Conservation (phyloP, 2,113 vertebrate species). For the Callipepla squamata region DNA sequence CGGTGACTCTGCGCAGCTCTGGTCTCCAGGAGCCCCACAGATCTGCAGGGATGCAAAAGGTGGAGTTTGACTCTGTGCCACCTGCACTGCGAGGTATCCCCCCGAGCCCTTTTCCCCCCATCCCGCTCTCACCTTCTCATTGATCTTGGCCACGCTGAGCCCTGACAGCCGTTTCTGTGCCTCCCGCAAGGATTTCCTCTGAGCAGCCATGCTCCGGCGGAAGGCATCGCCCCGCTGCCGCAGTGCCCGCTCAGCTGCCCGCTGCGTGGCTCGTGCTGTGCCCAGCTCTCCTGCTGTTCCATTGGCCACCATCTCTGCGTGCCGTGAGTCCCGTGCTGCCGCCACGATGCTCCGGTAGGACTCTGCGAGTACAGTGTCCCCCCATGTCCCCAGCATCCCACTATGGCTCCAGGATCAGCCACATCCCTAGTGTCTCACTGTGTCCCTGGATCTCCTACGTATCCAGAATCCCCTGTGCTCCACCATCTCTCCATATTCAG, state of each 20-base stretch:
- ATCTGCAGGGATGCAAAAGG: constrained; percentile 18
- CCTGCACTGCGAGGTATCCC: rapidly evolving
- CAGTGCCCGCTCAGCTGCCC: constrained; percentile 56
- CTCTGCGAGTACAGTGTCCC: constrained; percentile 67
- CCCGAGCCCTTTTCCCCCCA: rapidly evolving
- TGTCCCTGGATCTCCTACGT: neutral
- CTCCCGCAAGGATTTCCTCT: constrained; percentile 77
- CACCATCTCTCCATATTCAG: neutral
- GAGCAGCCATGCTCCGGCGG: constrained; percentile 56
- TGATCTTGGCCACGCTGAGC: constrained; percentile 49
- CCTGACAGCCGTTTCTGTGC: constrained; percentile 68
- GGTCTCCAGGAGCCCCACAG: constrained; percentile 49
- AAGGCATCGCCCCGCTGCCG: constrained; percentile 39
- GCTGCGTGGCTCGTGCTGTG: constrained; percentile 40
- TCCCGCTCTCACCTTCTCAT: constrained; percentile 55
- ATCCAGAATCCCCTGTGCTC: neutral
- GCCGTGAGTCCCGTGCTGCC: constrained; percentile 67
- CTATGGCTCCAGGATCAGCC: neutral
- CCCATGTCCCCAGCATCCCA: neutral
- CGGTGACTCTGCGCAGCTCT: constrained; percentile 62
- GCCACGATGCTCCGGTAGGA: constrained; percentile 77
- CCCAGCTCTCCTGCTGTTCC: constrained; percentile 65
- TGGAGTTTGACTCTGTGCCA: neutral
- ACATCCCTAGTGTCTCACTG: neutral
- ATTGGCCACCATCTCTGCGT: constrained; percentile 43